Conservation (phyloP, 2,113 vertebrate species). For the Erythrocercus mccallii region DNA sequence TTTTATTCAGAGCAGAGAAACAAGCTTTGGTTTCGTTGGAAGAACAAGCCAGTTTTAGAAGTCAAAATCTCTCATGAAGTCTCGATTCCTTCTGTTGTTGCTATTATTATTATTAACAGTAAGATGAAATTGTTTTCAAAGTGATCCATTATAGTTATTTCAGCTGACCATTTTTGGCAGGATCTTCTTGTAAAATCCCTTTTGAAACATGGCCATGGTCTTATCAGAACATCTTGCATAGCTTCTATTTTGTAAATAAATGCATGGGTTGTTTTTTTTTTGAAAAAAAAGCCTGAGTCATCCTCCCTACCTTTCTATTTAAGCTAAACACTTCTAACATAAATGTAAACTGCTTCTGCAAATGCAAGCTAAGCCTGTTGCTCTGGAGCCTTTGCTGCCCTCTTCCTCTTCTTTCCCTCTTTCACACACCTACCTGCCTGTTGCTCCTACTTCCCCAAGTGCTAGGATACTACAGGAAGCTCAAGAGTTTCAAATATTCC, state of each 20-base stretch:
- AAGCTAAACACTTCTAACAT: neutral
- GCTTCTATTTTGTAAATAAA: neutral
- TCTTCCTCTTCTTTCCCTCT: neutral
- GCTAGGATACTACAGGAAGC: neutral
- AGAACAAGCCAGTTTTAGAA: neutral
- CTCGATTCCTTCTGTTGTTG: neutral
- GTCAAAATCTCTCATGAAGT: neutral
- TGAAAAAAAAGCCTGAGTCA: neutral
- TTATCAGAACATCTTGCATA: neutral
- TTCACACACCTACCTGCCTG: neutral
- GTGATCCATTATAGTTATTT: neutral
- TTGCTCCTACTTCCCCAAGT: neutral
- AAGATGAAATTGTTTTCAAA: neutral
- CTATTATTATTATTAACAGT: neutral
- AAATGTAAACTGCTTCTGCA: neutral
- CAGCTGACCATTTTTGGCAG: neutral
- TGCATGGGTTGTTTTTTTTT: neutral
- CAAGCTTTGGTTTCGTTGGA: neutral
- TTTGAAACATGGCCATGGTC: neutral
- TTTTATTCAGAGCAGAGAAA: neutral
- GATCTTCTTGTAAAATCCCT: slow-evolving; percentile 7
- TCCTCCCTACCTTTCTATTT: slow-evolving; percentile 18
- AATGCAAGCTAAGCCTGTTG: slow-evolving; percentile 48
- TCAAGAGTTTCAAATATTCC: neutral
- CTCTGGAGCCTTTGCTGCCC: neutral